phyloP scores from a whole-genome alignment of 1,140 invertebrate species.

The Steinernema feltiae region DNA sequence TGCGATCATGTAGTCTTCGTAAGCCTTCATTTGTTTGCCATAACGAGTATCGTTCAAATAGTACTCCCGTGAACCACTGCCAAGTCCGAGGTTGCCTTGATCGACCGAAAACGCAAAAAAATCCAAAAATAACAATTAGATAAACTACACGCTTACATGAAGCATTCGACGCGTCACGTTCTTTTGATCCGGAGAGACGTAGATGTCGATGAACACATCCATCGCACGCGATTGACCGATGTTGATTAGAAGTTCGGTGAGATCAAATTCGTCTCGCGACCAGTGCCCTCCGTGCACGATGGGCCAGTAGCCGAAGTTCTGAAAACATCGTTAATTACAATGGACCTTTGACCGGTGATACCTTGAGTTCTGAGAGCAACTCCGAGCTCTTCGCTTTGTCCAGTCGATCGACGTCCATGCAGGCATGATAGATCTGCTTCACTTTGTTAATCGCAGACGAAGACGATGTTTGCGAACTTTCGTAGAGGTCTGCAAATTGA shows the following conservation, averaged over 20 bases:
- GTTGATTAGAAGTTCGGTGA: constrained; percentile 37
- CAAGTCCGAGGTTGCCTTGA: constrained; percentile 49
- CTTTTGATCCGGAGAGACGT: constrained; percentile 36
- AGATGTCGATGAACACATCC: constrained; percentile 40
- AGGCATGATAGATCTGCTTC: constrained; percentile 35
- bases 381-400: constrained; percentile 20
- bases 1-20: constrained; percentile 39
- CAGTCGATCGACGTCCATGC: constrained; percentile 33
- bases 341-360: too few species aligned
- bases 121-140: not conserved
- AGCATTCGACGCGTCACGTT: constrained; percentile 34
- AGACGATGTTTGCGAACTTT: not conserved
- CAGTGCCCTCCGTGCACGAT: constrained; percentile 43
- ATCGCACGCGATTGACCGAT: constrained; percentile 30
- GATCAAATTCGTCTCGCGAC: constrained; percentile 34
- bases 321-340: too few species aligned
- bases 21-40: constrained; percentile 52
- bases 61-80: constrained; percentile 47
- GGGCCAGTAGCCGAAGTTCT: constrained; percentile 46
- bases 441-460: constrained; percentile 36
- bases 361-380: constrained; percentile 22
- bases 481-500: constrained; percentile 34
- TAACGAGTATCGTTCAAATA: constrained; percentile 54
- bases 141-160: constrained; percentile 17
- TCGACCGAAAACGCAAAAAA: constrained; percentile 45